A percentile compares a stretch with the other conserved stretches of the same genome.
Conservation (phyloP, 1,140 invertebrate species). For the Berghia stephanieae region DNA sequence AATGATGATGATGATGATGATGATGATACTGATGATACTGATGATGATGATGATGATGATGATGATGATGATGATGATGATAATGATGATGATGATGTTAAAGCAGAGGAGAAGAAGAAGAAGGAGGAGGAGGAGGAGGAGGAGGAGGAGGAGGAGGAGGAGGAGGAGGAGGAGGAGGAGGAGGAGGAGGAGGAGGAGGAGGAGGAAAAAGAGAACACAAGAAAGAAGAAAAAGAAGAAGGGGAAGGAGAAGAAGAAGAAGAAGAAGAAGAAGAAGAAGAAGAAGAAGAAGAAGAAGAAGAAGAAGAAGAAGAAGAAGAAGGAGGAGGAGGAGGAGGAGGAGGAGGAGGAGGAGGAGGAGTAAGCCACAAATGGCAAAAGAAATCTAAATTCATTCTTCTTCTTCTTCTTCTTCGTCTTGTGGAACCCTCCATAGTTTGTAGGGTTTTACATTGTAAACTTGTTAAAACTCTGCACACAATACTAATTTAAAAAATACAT, state of each 20-base stretch:
- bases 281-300: constrained; percentile 1
- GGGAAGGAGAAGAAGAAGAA: constrained; percentile 1
- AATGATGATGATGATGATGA: constrained; percentile 2
- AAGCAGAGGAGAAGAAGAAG: background rate
- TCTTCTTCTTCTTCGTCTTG: too few relatives aligned
- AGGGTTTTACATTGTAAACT: too few relatives aligned
- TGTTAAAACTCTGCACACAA: too few relatives aligned
- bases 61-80: constrained; percentile 2
- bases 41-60: constrained; percentile 3
- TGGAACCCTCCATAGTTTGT: too few relatives aligned
- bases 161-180: background rate
- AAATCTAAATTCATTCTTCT: too few relatives aligned
- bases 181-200: constrained; percentile 1
- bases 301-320: background rate
- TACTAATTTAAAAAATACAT: too few relatives aligned
- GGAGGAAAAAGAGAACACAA: background rate
- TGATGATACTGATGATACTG: background rate
- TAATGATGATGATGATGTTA: background rate
- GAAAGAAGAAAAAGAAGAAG: constrained; percentile 1
- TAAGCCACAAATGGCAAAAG: background rate
- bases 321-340: background rate
- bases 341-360: background rate
- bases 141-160: background rate
- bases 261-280: background rate
- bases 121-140: background rate